A percentile compares a stretch with the other conserved stretches of the same genome.
phyloP scores from a whole-genome alignment of 1,140 invertebrate species.

The Aphelinus certus region DNA sequence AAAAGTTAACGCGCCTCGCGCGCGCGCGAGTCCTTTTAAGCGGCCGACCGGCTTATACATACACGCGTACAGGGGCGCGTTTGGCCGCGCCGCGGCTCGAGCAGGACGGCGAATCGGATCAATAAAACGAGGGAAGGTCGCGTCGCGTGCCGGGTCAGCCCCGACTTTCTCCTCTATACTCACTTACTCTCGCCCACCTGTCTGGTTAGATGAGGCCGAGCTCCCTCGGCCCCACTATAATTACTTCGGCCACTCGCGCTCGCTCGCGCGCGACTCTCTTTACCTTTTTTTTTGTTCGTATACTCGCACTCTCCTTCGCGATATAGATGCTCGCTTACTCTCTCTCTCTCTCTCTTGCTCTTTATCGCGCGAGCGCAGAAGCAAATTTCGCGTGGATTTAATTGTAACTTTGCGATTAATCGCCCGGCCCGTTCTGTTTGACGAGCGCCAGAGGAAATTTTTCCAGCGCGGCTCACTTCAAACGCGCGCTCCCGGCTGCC shows the following conservation, averaged over 20 bases:
- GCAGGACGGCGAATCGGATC: conserved; percentile 46
- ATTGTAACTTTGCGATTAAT: conserved; percentile 29
- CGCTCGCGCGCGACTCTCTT: not conserved
- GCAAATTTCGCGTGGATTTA: conserved; percentile 24
- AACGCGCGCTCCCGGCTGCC: too few relatives aligned
- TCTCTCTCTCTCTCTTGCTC: not conserved
- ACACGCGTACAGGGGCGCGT: not conserved
- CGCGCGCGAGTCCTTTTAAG: not conserved
- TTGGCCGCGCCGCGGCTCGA: conserved; percentile 5
- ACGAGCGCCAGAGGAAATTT: not conserved
- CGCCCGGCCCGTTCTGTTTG: not conserved
- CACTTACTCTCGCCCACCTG: conserved; percentile 46
- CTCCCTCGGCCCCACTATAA: conserved; percentile 27
- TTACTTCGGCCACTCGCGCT: conserved; percentile 24
- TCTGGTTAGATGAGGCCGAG: conserved; percentile 46
- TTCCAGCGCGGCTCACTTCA: not conserved
- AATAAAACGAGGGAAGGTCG: conserved; percentile 63
- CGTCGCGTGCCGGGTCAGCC: conserved; percentile 57
- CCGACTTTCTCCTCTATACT: conserved; percentile 40
- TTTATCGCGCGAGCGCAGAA: not conserved
- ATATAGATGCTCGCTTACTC: too few relatives aligned
- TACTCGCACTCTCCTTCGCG: too few relatives aligned
- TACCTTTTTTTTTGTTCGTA: too few relatives aligned
- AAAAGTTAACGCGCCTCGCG: not conserved
- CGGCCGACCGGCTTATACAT: not conserved